A percentile compares a stretch with the other conserved stretches of the same genome.
These are phyloP conservation scores for Pachliopta kotzebuea DNA, from an alignment of 2,888 invertebrate genomes.

Conservation along the genomic window DNA sequence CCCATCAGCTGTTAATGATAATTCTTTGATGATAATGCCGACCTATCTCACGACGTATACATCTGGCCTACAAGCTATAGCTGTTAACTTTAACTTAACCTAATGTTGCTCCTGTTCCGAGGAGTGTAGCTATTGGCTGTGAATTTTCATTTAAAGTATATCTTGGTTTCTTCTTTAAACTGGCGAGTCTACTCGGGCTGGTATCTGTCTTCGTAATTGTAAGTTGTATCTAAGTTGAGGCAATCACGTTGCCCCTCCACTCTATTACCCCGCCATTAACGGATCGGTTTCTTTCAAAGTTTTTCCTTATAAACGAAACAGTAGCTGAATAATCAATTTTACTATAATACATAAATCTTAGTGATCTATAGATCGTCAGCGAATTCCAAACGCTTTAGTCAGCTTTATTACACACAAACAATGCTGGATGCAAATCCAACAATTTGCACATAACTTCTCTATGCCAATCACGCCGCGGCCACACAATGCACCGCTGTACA, in stretches of 20 bases:
- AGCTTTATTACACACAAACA: constrained; percentile 37
- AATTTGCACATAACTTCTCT: constrained; percentile 37
- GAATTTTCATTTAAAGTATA: no score
- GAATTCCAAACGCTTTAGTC: constrained; percentile 38
- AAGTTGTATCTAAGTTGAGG: constrained; percentile 2
- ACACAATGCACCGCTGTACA: constrained; percentile 31
- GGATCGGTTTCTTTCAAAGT: background rate
- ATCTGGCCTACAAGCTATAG: no score
- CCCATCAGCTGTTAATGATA: no score
- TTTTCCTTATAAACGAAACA: background rate
- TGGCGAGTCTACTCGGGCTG: no score
- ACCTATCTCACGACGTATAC: no score
- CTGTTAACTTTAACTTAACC: no score
- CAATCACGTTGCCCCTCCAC: background rate
- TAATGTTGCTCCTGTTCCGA: no score
- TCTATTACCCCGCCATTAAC: background rate
- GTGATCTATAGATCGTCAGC: constrained; percentile 31
- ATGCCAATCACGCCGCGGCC: constrained; percentile 39
- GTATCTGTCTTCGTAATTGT: constrained; percentile 17
- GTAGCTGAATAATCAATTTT: background rate
- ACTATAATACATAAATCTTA: constrained; percentile 23
- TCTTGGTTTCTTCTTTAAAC: no score
- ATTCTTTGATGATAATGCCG: no score
- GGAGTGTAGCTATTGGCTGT: no score
- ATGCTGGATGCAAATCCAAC: constrained; percentile 40